Conservation (phyloP, 2,888 invertebrate genomes). For the Leptinotarsa rubiginosa region DNA sequence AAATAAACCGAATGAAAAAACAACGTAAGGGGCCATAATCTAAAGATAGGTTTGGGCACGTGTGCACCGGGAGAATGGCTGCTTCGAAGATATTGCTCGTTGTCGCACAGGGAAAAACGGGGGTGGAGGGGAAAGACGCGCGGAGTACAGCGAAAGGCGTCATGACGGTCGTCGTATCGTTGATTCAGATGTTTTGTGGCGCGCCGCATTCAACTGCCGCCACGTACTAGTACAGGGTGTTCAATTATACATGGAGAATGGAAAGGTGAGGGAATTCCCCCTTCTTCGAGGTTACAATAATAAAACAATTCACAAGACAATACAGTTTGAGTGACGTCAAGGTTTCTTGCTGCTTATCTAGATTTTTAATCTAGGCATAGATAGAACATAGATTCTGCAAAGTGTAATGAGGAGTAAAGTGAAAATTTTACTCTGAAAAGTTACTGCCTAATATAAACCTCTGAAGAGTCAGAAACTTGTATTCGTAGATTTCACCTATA, state of each 20-base stretch:
- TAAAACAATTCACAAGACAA: too few species aligned
- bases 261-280: too few species aligned
- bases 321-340: too few species aligned
- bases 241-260: conserved; percentile 32
- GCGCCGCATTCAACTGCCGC: conserved; percentile 31
- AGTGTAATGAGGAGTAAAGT: too few species aligned
- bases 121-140: conserved; percentile 45
- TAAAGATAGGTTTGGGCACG: conserved; percentile 67
- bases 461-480: too few species aligned
- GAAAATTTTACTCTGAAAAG: too few species aligned
- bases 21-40: conserved; percentile 64
- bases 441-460: too few species aligned
- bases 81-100: conserved; percentile 22
- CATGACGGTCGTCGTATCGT: conserved; percentile 50
- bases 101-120: conserved; percentile 28
- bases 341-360: too few species aligned
- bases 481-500: too few species aligned
- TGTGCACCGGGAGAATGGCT: conserved; percentile 55
- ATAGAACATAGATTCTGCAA: too few species aligned
- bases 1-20: conserved; percentile 43
- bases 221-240: conserved; percentile 25
- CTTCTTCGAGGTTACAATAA: too few species aligned
- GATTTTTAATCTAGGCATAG: too few species aligned
- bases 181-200: conserved; percentile 49
- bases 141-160: conserved; percentile 46